Evolutionary conservation across 2,113 vertebrate species (phyloP).

Genomic region (Picathartes gymnocephalus): DNA sequence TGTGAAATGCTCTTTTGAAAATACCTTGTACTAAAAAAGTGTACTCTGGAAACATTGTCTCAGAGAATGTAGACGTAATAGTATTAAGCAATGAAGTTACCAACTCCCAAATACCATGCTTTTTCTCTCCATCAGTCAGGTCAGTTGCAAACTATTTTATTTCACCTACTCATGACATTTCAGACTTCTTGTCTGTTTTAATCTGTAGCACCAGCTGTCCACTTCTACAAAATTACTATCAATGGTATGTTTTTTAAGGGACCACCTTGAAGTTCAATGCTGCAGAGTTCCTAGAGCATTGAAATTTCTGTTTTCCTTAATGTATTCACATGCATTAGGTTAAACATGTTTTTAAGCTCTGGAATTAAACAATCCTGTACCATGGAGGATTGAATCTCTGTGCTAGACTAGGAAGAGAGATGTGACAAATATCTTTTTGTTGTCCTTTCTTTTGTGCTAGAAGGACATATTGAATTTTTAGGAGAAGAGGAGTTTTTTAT

Average conservation of each 20-base stretch:
- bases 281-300: neutral
- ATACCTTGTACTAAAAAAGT: neutral
- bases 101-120: neutral
- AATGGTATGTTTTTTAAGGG: neutral
- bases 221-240: neutral
- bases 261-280: neutral
- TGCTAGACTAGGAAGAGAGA: neutral
- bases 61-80: accelerated
- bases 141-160: neutral
- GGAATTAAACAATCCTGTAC: neutral
- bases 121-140: neutral
- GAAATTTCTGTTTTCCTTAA: neutral
- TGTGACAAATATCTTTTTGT: neutral
- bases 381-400: neutral
- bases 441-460: neutral
- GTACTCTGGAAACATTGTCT: neutral
- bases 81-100: neutral
- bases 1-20: neutral
- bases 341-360: neutral
- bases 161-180: neutral
- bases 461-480: neutral
- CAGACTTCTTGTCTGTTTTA: neutral
- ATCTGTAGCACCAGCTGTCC: neutral
- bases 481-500: neutral
- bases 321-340: neutral